A percentile compares a stretch with the other conserved stretches of the same genome.
Conservation (phyloP, 2,113 vertebrate species). For the Atrichornis clamosus region DNA sequence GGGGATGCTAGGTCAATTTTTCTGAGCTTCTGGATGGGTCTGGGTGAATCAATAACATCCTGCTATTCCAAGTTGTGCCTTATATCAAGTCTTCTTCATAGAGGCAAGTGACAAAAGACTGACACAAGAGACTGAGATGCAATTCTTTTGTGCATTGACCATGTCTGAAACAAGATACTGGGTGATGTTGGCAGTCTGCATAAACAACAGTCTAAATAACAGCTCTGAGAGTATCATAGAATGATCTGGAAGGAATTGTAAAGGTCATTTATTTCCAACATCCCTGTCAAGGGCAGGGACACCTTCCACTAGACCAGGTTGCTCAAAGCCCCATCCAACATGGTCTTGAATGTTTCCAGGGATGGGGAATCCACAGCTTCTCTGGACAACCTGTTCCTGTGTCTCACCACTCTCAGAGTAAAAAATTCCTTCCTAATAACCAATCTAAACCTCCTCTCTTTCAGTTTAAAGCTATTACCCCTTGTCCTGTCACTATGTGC, state of each 20-base stretch:
- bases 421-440: background rate
- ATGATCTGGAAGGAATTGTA: background rate
- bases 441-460: background rate
- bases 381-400: background rate
- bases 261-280: background rate
- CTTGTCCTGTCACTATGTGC: background rate
- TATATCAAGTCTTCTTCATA: background rate
- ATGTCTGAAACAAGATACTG: background rate
- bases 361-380: background rate
- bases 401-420: too few relatives aligned
- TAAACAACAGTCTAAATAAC: background rate
- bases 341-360: background rate
- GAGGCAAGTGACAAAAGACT: background rate
- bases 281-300: too few relatives aligned
- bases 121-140: background rate
- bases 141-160: background rate
- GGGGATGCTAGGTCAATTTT: background rate
- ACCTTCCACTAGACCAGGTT: background rate
- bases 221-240: background rate
- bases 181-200: background rate
- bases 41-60: background rate
- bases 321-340: background rate
- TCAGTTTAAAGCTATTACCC: background rate
- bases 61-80: background rate
- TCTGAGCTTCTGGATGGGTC: background rate